Conservation (phyloP, 2,113 vertebrate genomes). For the Panurus biarmicus region DNA sequence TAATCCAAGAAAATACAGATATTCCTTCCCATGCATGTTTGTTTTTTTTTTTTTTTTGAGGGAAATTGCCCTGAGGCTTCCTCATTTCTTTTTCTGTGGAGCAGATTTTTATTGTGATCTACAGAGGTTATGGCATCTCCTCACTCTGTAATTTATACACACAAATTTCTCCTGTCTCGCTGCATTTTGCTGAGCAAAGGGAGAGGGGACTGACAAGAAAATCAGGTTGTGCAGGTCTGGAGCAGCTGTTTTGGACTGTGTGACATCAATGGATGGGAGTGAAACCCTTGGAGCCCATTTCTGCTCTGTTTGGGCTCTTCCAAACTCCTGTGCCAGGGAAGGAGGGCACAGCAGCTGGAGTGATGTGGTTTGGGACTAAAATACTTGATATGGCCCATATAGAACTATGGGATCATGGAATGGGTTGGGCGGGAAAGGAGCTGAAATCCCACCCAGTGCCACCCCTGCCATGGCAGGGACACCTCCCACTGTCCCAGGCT, state of each 20-base stretch:
- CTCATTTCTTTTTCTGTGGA: not conserved
- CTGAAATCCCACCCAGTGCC: not conserved
- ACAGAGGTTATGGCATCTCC: not conserved
- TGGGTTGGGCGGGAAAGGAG: not conserved
- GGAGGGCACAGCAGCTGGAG: not conserved
- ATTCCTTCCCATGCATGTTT: not conserved
- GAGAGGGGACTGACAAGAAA: not conserved
- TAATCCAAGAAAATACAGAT: not conserved
- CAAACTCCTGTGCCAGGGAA: not conserved
- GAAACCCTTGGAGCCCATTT: not conserved
- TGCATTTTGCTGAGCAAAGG: not conserved
- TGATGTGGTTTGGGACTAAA: not conserved
- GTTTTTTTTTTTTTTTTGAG: not conserved
- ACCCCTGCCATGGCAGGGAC: not conserved
- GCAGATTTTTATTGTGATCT: not conserved
- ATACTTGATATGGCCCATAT: fast-evolving
- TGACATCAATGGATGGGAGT: not conserved
- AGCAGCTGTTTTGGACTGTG: not conserved
- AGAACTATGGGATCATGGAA: not conserved
- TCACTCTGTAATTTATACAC: not conserved
- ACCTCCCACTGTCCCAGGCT: not conserved
- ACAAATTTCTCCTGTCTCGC: not conserved
- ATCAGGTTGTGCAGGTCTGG: not conserved
- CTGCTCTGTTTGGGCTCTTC: not conserved
- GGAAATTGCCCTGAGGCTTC: not conserved